Evolutionary conservation across 2,797 vertebrate species (phyloP).

Genomic region (Acanthurus lineatus): DNA sequence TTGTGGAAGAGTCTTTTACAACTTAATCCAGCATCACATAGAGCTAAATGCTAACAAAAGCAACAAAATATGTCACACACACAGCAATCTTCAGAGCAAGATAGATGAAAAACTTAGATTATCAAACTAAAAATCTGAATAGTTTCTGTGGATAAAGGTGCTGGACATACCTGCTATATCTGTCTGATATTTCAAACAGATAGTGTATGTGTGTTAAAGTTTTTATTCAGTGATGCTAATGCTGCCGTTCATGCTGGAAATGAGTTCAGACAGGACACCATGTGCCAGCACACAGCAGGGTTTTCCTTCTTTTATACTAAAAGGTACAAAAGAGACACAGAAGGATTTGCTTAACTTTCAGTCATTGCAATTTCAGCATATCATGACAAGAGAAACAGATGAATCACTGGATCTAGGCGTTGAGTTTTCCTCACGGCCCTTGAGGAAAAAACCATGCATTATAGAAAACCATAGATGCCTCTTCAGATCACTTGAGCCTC

Average conservation of each 20-base stretch:
- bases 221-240: not conserved
- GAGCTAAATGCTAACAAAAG: too few relatives aligned
- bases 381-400: not conserved
- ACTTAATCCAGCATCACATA: too few relatives aligned
- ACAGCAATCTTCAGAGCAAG: too few relatives aligned
- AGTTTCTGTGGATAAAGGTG: not conserved
- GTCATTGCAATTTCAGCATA: not conserved
- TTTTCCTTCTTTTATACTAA: not conserved
- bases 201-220: not conserved
- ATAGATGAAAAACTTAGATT: too few relatives aligned
- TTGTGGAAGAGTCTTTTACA: too few relatives aligned
- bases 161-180: not conserved
- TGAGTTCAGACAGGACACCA: not conserved
- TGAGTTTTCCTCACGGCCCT: not conserved
- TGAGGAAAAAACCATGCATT: not conserved
- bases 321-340: not conserved
- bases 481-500: not conserved
- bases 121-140: too few relatives aligned
- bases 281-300: not conserved
- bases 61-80: too few relatives aligned
- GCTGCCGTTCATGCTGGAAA: not conserved
- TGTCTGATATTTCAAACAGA: constrained; percentile 24
- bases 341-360: not conserved
- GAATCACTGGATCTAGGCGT: not conserved
- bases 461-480: not conserved